These are phyloP conservation scores for Trisateles emortualis DNA, from an alignment of 2,888 invertebrate species.

Conservation along the genomic window DNA sequence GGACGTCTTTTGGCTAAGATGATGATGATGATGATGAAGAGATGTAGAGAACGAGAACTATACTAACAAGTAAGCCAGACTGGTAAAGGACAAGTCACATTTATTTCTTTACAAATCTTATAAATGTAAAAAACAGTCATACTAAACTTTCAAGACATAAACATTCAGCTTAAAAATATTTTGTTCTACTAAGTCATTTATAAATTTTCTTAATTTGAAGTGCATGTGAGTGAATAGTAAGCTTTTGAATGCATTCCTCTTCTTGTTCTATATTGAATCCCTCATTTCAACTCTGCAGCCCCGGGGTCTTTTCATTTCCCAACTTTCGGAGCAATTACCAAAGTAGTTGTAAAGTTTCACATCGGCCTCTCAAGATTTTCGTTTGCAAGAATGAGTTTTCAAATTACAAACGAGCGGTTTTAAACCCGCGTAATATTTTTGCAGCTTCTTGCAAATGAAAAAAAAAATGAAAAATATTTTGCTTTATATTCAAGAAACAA, in stretches of 20 bases:
- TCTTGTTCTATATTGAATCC: constrained; percentile 59
- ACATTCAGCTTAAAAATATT: too few relatives aligned
- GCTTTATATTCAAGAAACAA: constrained; percentile 1
- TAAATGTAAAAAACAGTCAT: too few relatives aligned
- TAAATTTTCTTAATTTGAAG: constrained; percentile 5
- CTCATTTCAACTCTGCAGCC: constrained; percentile 64
- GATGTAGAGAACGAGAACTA: too few relatives aligned
- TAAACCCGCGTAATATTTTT: constrained; percentile 31
- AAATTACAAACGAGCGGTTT: constrained; percentile 65
- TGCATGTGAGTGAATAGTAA: constrained; percentile 17
- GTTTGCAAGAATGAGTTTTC: constrained; percentile 68
- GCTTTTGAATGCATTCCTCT: constrained; percentile 46
- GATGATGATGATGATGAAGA: too few relatives aligned
- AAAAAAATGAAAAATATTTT: constrained; percentile 11
- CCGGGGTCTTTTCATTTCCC: constrained; percentile 64
- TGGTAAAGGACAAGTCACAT: too few relatives aligned
- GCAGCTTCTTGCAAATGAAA: constrained; percentile 6
- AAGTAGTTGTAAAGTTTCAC: constrained; percentile 77
- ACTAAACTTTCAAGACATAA: too few relatives aligned
- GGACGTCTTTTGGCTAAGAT: too few relatives aligned
- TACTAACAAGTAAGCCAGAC: too few relatives aligned
- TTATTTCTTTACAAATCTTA: too few relatives aligned
- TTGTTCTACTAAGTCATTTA: not conserved
- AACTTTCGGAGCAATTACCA: constrained; percentile 79
- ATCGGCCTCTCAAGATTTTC: constrained; percentile 69